Evolutionary conservation across 2,113 vertebrate genomes (phyloP), one percentile per base, ranked within the genome.

Genomic region (Agapornis roseicollis): DNA sequence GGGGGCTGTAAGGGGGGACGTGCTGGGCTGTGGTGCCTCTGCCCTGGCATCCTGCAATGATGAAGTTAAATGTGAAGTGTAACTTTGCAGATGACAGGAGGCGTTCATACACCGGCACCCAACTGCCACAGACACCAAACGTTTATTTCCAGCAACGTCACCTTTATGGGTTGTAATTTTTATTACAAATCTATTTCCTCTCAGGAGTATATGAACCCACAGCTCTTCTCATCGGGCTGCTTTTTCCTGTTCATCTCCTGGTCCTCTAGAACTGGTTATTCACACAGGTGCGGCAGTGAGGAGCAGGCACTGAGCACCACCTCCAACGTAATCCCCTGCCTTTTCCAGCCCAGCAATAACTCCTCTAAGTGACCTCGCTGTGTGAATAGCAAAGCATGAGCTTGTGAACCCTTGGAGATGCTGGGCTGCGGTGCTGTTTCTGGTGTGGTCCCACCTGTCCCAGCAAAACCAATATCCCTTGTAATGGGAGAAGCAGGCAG

Each of bases 211-310:
- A 22, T 1, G 15, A 39, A 83, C 28, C 15, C 1, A 0, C 10
- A 2, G 5, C 1, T 1, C 10, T 68, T 53, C 7, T 53, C 5
- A 1, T 17, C 1, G 3, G 19, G 41, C 6, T 88, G 61, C 6
- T 39, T 15, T 58, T 33, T 47, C 24, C 20, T 3, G 0, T 71
- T 71, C 47, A 12, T 2, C 25, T 68, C 49, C 70, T 61, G 27
- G 4, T 61, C 4, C 13, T 6, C 18, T 20, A 17, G 4, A 22
- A 46, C 25, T 19, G 28, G 35, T 89, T 53, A 4, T 27, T 86
- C 12, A 11, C 41, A 25, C 15, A 18, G 3, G 20, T 71, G 18
- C 60, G 53, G 61, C n/a, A 20, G 50, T 0, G 17, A 87, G 52
- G 37, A 25, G 10, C 27, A 44, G 47, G 63, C 27, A 13, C 70